Base-by-base conservation (phyloP, 2,113 vertebrate species). In the Saccopteryx leptura region DNA sequence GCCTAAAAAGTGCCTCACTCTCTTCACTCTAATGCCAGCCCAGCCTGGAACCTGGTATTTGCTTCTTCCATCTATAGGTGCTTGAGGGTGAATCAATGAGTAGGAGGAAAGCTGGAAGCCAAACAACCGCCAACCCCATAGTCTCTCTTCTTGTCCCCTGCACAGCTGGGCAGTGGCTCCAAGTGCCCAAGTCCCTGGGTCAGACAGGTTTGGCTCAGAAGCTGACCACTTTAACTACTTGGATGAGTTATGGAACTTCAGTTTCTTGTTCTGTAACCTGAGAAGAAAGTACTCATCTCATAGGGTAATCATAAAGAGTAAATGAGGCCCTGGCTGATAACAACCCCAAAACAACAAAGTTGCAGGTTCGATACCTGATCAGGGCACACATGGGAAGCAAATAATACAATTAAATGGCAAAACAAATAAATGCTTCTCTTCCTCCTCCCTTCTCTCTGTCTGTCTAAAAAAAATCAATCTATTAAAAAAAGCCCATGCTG, bases 91-190 rank as follows among this genome's bases (percentile, higher is more conserved):
- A 58, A 83, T 9, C 1, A 21, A 52, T 9, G 56, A 65, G 21
- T 13, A 11, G 19, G 9, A 58, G 33, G 66, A 26, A 75, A n/a
- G 72, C n/a, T 46, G 26, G 76, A 48, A 74, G 46, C 56, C 24
- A 4, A 3, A 50, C 4, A 6, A 54, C 12, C 7, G 0, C 56
- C 54, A 33, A 17, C 7, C 8, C 21, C 52, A 18, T 7, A 33
- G 15, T 39, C 63, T 23, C 52, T 26, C 9, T 24, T 15, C 31
- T 28, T 7, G 4, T 50, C 46, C 28, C 54, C 75, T 54, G 28
- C 18, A 18, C 2, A 33, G 54, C 71, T 4, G 6, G 52, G 63
- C 19, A n/a, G 63, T 23, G 7, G 63, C 54, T 85, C 80, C 79
- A 61, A 15, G 9, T 13, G 23, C 48, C 17, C 60, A 13, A 31